phyloP scores from a whole-genome alignment of 2,888 invertebrate species.

The Halictus quadricinctus region DNA sequence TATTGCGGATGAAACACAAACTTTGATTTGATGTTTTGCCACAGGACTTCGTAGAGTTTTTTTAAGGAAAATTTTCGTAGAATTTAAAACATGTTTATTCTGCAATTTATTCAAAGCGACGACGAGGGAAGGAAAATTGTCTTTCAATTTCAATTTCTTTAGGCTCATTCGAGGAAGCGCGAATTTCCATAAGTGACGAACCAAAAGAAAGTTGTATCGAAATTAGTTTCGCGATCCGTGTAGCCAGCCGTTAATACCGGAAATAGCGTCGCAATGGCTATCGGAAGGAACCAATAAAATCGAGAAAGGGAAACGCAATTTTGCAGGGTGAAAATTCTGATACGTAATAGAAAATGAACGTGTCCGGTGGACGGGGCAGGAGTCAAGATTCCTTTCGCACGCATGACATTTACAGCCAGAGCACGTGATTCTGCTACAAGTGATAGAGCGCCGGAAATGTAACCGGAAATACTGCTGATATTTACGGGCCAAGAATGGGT shows the following conservation, averaged over 20 bases:
- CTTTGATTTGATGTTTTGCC: not conserved
- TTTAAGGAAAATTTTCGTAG: not conserved
- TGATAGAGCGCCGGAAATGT: constrained; percentile 15
- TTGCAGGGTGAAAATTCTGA: constrained; percentile 4
- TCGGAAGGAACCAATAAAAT: not conserved
- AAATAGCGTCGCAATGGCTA: not conserved
- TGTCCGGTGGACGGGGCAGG: not conserved
- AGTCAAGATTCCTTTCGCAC: constrained; percentile 31
- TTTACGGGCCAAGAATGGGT: constrained; percentile 35
- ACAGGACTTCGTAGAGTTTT: too few relatives aligned
- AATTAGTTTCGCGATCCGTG: not conserved
- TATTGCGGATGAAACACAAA: not conserved
- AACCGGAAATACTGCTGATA: constrained; percentile 46
- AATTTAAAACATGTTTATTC: not conserved
- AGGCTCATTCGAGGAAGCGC: not conserved
- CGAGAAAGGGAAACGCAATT: not conserved
- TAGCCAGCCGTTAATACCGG: not conserved
- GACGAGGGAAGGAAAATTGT: not conserved
- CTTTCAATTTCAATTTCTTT: not conserved
- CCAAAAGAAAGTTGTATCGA: not conserved
- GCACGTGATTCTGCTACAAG: constrained; percentile 25
- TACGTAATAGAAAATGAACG: constrained; percentile 24
- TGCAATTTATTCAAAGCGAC: not conserved
- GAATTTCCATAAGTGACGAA: not conserved
- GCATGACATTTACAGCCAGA: constrained; percentile 24